Evolutionary conservation across 2,888 invertebrate genomes (phyloP), one percentile per base, ranked within the genome.

Genomic region (Drosophila anomelani): DNA sequence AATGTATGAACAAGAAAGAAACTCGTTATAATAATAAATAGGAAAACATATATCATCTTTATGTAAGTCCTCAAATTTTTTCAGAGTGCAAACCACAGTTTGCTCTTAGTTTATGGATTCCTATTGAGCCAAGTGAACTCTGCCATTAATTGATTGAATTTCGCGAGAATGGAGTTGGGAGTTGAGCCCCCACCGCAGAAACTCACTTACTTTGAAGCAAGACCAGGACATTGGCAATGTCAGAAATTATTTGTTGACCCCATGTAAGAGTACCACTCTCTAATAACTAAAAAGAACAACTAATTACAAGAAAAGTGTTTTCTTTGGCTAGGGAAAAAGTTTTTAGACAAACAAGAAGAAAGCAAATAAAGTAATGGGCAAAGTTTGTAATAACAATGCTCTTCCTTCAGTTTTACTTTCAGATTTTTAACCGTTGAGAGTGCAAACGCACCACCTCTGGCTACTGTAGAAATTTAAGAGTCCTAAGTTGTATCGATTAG

Each of bases 131-230:
- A 15, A 57, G 20, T 17, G 12, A 49, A 23, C 20, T 20, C 1
- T 9, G 9, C 29, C 56, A 68, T 49, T 68, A 41, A 29, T 36
- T 67, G 64, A 68, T 68, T 64, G 47, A 68, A 56, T 68, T 63
- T 64, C 15, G 39, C 10, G 10, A 41, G n/a, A 36, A 32, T 29
- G 26, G 23, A 34, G n/a, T 39, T 13, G 1, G 15, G 3, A 23
- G 9, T 23, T 23, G 44, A 23, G 44, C 34, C 10, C 41, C 15
- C 32, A 34, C 23, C 23, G 5, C 34, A 17, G 36, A 20, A 55
- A 26, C 15, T 23, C 17, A 17, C n/a, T 23, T 23, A 13, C n/a
- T 13, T 17, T 34, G 12, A 60, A 17, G 17, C 8, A 15, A 15
- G 3, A 20, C 34, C 8, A 13, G 17, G 36, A 39, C 38, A 23